Percentiles rank a stretch among this genome's conserved stretches.
These are phyloP conservation scores for Catajapyx aquilonaris DNA, from an alignment of 1,140 invertebrate species.

Conservation along the genomic window DNA sequence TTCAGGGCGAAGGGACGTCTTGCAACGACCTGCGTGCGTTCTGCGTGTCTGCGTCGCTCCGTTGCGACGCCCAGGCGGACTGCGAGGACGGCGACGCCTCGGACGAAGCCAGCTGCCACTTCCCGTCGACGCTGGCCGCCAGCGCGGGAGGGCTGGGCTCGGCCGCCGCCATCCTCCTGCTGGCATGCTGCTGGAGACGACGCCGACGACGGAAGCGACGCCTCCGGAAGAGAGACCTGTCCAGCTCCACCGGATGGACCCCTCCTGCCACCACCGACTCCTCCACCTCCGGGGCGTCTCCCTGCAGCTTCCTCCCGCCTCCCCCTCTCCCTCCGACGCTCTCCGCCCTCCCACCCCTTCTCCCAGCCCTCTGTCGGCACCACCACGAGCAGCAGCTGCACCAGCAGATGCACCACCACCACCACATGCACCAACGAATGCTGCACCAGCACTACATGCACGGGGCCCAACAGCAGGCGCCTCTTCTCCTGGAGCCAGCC, in stretches of 20 bases:
- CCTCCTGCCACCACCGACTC: not conserved
- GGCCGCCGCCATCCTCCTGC: not conserved
- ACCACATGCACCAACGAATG: too few species aligned
- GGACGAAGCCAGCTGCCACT: constrained; percentile 5
- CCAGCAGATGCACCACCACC: too few species aligned
- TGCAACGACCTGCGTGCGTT: constrained; percentile 5
- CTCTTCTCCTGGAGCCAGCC: not conserved
- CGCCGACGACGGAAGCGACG: not conserved
- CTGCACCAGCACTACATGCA: too few species aligned
- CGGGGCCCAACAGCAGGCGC: not conserved
- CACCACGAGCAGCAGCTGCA: too few species aligned
- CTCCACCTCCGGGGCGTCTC: not conserved
- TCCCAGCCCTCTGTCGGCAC: too few species aligned
- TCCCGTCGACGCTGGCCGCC: not conserved
- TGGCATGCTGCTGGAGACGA: not conserved
- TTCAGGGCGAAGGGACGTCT: constrained; percentile 2
- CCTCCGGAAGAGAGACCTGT: too few species aligned
- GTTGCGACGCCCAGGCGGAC: constrained; percentile 6
- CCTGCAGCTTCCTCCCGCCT: too few species aligned
- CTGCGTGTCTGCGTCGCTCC: constrained; percentile 4
- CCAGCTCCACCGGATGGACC: too few species aligned
- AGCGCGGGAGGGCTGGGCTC: not conserved
- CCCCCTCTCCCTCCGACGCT: too few species aligned
- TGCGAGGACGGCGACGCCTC: constrained; percentile 7
- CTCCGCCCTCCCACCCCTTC: too few species aligned